Evolutionary conservation across 30 jellyfish, hydroid and myxozoan species (phyloP), one percentile per base, ranked within the genome.

Genomic region (Aurelia sp.): DNA sequence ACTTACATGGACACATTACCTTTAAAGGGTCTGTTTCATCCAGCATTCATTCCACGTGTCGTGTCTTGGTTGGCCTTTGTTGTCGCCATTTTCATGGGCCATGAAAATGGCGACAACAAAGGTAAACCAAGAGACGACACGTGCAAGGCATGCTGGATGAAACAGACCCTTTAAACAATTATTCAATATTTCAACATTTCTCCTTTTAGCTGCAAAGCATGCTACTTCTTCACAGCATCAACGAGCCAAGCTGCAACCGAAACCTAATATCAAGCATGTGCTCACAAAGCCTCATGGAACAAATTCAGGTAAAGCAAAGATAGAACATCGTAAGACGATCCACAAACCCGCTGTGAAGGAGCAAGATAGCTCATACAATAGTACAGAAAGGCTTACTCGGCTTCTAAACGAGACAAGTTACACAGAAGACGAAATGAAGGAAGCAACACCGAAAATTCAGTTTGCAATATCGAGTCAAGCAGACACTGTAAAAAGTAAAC

Each of bases 201-300:
- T 74, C 24, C 15, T 74, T 52, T n/a, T 52, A 74, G 85, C 75
- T 51, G 18, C 85, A 74, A 74, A 74, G 19, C 85, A 74, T 18
- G 22, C 63, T 7, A 33, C 3, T 20, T 55, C 67, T 51, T 21
- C 53, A 21, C 41, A 12, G 8, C 19, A 13, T 10, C 35, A 9
- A 22, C n/a, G 55, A 8, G 7, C 74, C 17, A 10, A 31, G 64
- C 53, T 35, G 22, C 18, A 10, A 9, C 19, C 72, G 61, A 74
- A 74, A 19, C 85, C 85, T 5, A 74, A 52, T 7, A 20, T n/a
- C 31, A 74, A 51, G 19, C 85, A 74, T 22, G 74, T 40, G 0
- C 30, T 71, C 8, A 55, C 30, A 9, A 74, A 44, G 44, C 0
- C 19, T n/a, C 41, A 21, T 64, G 44, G n/a, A 13, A 21, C 15